Evolutionary conservation across 2,113 vertebrate species (phyloP).

Genomic region (Elachura formosa): DNA sequence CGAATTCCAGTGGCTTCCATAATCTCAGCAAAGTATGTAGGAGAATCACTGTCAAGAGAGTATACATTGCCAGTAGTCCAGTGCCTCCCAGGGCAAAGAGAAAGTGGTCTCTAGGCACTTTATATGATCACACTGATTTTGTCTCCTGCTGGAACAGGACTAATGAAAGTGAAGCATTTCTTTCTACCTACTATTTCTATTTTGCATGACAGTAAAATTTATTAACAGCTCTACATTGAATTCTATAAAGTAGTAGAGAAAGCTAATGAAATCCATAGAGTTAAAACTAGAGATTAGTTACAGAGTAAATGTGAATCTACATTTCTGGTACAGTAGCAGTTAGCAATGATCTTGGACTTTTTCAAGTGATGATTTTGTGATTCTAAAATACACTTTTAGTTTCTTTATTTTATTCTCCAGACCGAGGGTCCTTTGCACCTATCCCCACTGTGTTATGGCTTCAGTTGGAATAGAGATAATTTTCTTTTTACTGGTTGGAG

Average conservation of each 20-base stretch:
- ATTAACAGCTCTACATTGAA: not conserved
- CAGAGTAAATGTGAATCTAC: not conserved
- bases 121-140: not conserved
- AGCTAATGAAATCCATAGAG: not conserved
- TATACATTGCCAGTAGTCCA: not conserved
- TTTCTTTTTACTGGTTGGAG: not conserved
- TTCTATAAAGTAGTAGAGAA: not conserved
- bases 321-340: not conserved
- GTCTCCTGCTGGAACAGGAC: not conserved
- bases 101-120: not conserved
- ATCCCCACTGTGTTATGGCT: not conserved
- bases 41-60: not conserved
- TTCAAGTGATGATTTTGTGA: not conserved
- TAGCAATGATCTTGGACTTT: not conserved
- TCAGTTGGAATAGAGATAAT: not conserved
- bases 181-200: not conserved
- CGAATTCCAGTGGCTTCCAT: not conserved
- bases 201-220: not conserved
- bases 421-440: not conserved
- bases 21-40: not conserved
- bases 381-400: not conserved
- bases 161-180: not conserved
- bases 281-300: not conserved
- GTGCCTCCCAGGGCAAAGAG: not conserved
- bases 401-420: not conserved